Evolutionary conservation across 64 coral and sea anemone species (phyloP).

Genomic region (Pachyseris speciosa): DNA sequence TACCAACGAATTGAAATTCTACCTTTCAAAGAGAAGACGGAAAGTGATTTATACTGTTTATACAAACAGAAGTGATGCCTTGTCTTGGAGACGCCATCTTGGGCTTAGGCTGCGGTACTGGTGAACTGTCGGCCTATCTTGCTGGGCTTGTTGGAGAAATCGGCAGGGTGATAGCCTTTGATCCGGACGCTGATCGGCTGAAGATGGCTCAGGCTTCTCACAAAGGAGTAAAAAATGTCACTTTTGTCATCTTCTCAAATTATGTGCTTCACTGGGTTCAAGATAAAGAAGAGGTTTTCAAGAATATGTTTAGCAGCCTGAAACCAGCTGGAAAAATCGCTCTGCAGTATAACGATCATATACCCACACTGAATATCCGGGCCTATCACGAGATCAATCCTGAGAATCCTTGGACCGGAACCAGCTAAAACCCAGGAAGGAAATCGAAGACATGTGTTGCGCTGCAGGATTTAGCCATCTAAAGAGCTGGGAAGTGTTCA

Average conservation of each 20-base stretch:
- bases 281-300: too few relatives aligned
- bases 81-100: not conserved
- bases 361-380: not conserved
- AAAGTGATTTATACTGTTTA: not conserved
- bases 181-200: constrained; percentile 5
- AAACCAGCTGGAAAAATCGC: not conserved
- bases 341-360: not conserved
- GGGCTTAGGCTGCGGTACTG: constrained; percentile 33
- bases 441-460: not conserved
- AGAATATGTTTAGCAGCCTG: not conserved
- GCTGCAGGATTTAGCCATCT: not conserved
- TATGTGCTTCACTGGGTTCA: not conserved
- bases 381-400: not conserved
- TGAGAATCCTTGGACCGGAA: not conserved
- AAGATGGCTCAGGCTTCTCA: not conserved
- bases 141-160: not conserved
- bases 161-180: constrained; percentile 17
- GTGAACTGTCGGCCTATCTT: not conserved
- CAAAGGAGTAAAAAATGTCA: not conserved
- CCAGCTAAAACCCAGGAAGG: not conserved
- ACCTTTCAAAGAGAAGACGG: not conserved
- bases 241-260: not conserved
- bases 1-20: constrained; percentile 6
- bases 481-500: not conserved
- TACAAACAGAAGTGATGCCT: not conserved